Percentiles rank a stretch among this genome's conserved stretches.
These are phyloP conservation scores for Drosophila sp. DNA, from an alignment of 1,140 invertebrate genomes.

Conservation along the genomic window DNA sequence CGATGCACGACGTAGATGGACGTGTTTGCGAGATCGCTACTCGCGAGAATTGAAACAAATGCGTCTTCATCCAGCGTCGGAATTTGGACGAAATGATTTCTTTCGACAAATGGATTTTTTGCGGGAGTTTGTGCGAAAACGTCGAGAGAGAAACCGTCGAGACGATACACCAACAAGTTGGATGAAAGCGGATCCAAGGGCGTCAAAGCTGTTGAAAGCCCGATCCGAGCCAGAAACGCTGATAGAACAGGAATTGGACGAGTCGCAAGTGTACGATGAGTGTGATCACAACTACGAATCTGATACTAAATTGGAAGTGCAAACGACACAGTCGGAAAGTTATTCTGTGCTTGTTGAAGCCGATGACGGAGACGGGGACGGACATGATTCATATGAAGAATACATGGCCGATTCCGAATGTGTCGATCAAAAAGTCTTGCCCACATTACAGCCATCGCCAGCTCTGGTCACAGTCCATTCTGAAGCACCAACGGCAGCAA, in stretches of 20 bases:
- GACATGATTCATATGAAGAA: slow-evolving; percentile 54
- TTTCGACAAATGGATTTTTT: slow-evolving; percentile 79
- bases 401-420: slow-evolving; percentile 50
- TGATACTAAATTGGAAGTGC: slow-evolving; percentile 58
- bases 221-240: slow-evolving; percentile 33
- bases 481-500: slow-evolving; percentile 13
- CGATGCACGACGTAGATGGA: slow-evolving; percentile 76
- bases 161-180: slow-evolving; percentile 62
- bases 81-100: slow-evolving; percentile 75
- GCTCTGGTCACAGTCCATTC: slow-evolving; percentile 45
- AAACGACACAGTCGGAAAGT: slow-evolving; percentile 65
- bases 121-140: slow-evolving; percentile 70
- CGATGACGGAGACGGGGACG: slow-evolving; percentile 54
- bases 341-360: slow-evolving; percentile 71
- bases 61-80: slow-evolving; percentile 66
- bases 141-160: slow-evolving; percentile 62
- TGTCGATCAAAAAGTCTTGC: slow-evolving; percentile 43
- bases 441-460: slow-evolving; percentile 37
- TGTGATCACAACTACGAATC: slow-evolving; percentile 62
- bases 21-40: slow-evolving; percentile 73
- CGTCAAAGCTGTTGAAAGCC: slow-evolving; percentile 20
- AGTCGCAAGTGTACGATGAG: slow-evolving; percentile 57
- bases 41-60: slow-evolving; percentile 73
- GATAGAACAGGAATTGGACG: slow-evolving; percentile 54
- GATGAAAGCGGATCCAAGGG: slow-evolving; percentile 47